Evolutionary conservation across 2,888 invertebrate species (phyloP).

Genomic region (Danaus chrysippus): DNA sequence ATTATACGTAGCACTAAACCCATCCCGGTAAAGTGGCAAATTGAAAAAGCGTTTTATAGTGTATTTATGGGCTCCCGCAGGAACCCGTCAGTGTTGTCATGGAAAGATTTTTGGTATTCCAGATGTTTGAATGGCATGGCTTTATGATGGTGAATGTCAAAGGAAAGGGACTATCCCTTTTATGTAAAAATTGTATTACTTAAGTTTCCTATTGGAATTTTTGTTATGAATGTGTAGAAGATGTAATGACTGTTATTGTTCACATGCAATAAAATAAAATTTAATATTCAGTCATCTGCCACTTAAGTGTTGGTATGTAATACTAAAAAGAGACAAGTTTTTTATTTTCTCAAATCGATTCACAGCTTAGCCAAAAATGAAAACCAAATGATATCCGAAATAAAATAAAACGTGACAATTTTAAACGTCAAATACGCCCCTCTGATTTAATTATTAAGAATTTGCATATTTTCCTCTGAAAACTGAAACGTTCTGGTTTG

Average conservation of each 20-base stretch:
- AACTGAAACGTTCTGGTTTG: slow-evolving; percentile 21
- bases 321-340: neutral
- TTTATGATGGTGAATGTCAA: slow-evolving; percentile 3
- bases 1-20: slow-evolving; percentile 36
- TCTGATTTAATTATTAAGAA: slow-evolving; percentile 60
- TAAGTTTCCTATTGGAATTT: slow-evolving; percentile 10
- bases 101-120: slow-evolving; percentile 37
- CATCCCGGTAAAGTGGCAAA: slow-evolving; percentile 49
- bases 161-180: slow-evolving; percentile 2
- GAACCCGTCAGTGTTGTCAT: slow-evolving; percentile 43
- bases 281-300: neutral
- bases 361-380: slow-evolving; percentile 12
- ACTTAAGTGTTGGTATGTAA: too few relatives aligned
- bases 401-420: slow-evolving; percentile 42
- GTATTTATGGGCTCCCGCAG: slow-evolving; percentile 49
- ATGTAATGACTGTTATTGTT: slow-evolving; percentile 7
- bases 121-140: slow-evolving; percentile 5
- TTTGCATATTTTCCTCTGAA: slow-evolving; percentile 57
- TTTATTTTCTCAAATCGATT: slow-evolving; percentile 8
- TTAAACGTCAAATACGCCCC: slow-evolving; percentile 49
- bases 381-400: slow-evolving; percentile 16
- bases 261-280: neutral
- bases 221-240: slow-evolving; percentile 6
- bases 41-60: slow-evolving; percentile 63
- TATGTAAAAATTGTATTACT: neutral